phyloP scores from a whole-genome alignment of 2,888 invertebrate genomes.

The Heteromyza rotundicornis region DNA sequence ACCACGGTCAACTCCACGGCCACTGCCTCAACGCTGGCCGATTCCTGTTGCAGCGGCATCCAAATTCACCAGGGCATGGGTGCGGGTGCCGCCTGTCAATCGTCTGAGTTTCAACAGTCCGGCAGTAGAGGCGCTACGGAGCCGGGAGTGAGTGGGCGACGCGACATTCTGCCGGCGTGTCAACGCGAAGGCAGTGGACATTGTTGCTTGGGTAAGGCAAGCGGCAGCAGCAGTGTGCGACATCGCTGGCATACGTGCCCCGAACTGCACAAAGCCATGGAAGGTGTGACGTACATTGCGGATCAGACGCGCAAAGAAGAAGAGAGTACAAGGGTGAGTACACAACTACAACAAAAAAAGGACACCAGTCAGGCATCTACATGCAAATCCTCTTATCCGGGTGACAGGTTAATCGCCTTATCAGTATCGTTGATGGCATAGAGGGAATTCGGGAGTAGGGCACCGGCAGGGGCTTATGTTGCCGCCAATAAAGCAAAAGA shows the following conservation, averaged over 20 bases:
- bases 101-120: slow-evolving; percentile 45
- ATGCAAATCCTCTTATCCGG: too few relatives aligned
- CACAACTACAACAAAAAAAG: too few relatives aligned
- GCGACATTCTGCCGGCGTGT: slow-evolving; percentile 48
- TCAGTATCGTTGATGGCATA: too few relatives aligned
- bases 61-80: slow-evolving; percentile 56
- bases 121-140: slow-evolving; percentile 31
- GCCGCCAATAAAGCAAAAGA: neutral
- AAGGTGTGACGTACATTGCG: slow-evolving; percentile 90
- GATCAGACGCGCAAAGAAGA: slow-evolving; percentile 92
- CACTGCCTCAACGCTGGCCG: slow-evolving; percentile 58
- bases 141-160: slow-evolving; percentile 20
- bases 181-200: slow-evolving; percentile 63
- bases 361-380: too few relatives aligned
- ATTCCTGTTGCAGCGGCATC: slow-evolving; percentile 59
- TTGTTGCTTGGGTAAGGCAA: slow-evolving; percentile 65
- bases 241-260: slow-evolving; percentile 90
- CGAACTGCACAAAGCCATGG: slow-evolving; percentile 90
- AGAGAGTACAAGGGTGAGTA: slow-evolving; percentile 83
- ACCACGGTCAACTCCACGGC: slow-evolving; percentile 58
- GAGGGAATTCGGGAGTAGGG: too few relatives aligned
- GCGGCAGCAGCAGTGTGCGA: slow-evolving; percentile 52
- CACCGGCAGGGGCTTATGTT: neutral
- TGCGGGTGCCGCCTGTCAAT: slow-evolving; percentile 52
- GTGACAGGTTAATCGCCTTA: too few relatives aligned